Conservation (phyloP, 2,113 vertebrate genomes). For the Mustela lutreola region DNA sequence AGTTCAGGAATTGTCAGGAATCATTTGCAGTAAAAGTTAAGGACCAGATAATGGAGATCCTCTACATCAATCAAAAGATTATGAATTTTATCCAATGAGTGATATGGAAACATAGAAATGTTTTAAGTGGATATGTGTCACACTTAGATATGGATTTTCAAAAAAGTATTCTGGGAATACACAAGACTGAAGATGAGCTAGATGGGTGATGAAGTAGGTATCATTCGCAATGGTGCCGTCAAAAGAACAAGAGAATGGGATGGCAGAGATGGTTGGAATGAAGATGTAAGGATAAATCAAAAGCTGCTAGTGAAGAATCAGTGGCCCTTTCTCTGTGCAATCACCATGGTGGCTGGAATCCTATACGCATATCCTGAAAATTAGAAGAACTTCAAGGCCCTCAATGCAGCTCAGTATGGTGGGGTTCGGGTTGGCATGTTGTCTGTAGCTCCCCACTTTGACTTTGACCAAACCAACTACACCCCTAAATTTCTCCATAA, state of each 20-base stretch:
- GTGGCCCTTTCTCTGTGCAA: slow-evolving; percentile 89
- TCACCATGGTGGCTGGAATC: slow-evolving; percentile 93
- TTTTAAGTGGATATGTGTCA: not conserved
- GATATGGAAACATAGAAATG: not conserved
- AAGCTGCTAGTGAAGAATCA: not conserved
- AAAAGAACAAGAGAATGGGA: not conserved
- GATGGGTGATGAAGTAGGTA: not conserved
- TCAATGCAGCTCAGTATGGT: slow-evolving; percentile 91
- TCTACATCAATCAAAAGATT: not conserved
- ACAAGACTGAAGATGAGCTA: not conserved
- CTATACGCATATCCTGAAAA: slow-evolving; percentile 92
- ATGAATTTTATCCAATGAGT: not conserved
- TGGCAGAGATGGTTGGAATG: not conserved
- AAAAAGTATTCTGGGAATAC: not conserved
- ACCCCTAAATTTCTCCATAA: slow-evolving; percentile 89
- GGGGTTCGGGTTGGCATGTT: slow-evolving; percentile 87
- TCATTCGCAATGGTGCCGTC: not conserved
- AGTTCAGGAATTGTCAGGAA: not conserved
- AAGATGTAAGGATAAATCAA: not conserved
- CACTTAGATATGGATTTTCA: not conserved
- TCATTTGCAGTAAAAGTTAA: not conserved
- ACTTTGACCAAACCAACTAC: slow-evolving; percentile 92
- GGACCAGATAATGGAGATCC: not conserved
- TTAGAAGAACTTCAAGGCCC: slow-evolving; percentile 92
- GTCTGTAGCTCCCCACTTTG: slow-evolving; percentile 88